These are phyloP conservation scores for Zapornia atra DNA, from an alignment of 2,113 vertebrate genomes.

Conservation along the genomic window DNA sequence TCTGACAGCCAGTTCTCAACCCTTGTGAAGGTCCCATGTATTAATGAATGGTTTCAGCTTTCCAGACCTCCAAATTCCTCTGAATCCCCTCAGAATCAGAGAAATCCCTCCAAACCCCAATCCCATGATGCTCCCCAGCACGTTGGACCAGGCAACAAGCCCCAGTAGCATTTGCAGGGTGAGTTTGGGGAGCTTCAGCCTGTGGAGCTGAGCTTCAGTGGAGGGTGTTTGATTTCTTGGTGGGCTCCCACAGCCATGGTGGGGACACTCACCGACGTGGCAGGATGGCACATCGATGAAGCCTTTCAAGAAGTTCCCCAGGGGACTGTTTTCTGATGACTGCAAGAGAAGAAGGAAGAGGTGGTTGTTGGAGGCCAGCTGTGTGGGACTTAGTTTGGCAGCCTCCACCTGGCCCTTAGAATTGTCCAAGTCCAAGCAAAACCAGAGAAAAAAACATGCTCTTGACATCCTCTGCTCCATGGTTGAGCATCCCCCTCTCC, in stretches of 20 bases:
- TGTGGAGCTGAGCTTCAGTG: neutral
- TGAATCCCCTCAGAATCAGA: neutral
- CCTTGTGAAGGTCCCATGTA: neutral
- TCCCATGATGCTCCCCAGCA: neutral
- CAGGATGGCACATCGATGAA: slow-evolving; percentile 94
- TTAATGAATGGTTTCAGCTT: neutral
- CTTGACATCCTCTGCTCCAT: neutral
- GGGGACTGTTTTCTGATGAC: slow-evolving; percentile 93
- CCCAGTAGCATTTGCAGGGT: accelerated
- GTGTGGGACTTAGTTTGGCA: accelerated
- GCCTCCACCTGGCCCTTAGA: neutral
- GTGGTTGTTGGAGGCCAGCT: accelerated
- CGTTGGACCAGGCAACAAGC: neutral
- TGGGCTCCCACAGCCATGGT: accelerated
- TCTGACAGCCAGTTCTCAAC: too few relatives aligned
- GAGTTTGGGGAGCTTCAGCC: neutral
- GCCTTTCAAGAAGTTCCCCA: slow-evolving; percentile 94
- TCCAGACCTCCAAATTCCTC: neutral
- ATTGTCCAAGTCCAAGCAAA: accelerated
- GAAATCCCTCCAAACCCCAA: neutral
- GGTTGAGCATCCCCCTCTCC: neutral
- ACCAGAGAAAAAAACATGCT: neutral
- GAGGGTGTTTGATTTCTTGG: accelerated
- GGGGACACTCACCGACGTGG: slow-evolving; percentile 88
- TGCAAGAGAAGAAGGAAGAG: slow-evolving; percentile 47